Evolutionary conservation across 2,113 vertebrate genomes (phyloP).

Genomic region (Dolichallabes microphthalmus): DNA sequence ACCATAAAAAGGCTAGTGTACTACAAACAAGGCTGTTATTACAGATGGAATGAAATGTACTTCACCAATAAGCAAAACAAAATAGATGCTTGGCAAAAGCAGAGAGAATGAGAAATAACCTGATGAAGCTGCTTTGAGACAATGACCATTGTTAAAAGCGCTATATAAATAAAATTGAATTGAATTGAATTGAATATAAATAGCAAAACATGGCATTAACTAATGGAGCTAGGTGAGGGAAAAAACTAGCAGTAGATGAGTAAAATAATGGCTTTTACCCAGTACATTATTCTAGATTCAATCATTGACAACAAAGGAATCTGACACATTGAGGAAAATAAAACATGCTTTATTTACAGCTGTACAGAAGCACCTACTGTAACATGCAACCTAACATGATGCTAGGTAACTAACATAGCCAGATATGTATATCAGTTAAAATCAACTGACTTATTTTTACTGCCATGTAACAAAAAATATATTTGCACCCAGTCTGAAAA

Average conservation of each 20-base stretch:
- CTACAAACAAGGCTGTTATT: no score
- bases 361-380: neutral
- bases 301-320: neutral
- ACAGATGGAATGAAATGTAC: neutral
- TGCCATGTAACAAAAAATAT: neutral
- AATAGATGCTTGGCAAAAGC: neutral
- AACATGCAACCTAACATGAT: neutral
- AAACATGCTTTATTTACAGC: neutral
- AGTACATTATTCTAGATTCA: neutral
- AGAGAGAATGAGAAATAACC: neutral
- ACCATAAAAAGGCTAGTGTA: neutral
- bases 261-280: neutral
- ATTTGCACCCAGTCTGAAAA: neutral
- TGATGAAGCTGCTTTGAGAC: no score
- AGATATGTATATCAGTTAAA: neutral
- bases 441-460: neutral
- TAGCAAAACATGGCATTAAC: neutral
- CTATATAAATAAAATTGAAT: no score
- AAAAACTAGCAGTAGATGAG: neutral
- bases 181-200: no score
- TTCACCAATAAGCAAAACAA: neutral
- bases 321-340: neutral
- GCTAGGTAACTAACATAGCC: neutral
- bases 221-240: neutral
- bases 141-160: no score